Percentiles rank a stretch among this genome's conserved stretches.
Evolutionary conservation across 2,888 invertebrate species (phyloP).

Genomic region (Cosmia pyralina): DNA sequence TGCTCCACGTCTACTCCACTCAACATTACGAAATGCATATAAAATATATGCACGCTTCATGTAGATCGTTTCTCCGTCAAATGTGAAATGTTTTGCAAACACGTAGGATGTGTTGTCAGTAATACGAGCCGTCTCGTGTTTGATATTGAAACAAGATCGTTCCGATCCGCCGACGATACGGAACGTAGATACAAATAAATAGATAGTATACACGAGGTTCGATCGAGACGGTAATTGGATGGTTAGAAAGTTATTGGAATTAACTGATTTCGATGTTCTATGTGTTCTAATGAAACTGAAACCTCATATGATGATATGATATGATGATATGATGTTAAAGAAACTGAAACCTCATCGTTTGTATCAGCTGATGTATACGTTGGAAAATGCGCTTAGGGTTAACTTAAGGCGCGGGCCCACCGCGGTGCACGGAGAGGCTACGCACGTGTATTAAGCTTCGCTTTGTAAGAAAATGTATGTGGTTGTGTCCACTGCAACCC

Average conservation of each 20-base stretch:
- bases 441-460: no score
- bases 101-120: slow-evolving; percentile 69
- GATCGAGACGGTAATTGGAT: slow-evolving; percentile 36
- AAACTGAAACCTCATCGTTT: neutral
- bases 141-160: slow-evolving; percentile 77
- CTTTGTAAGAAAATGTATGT: no score
- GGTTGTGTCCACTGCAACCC: no score
- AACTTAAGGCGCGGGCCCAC: no score
- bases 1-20: neutral
- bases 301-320: no score
- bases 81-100: slow-evolving; percentile 71
- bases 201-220: slow-evolving; percentile 37
- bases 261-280: slow-evolving; percentile 11
- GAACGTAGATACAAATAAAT: slow-evolving; percentile 63
- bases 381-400: neutral
- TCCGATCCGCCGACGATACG: slow-evolving; percentile 72
- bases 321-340: no score
- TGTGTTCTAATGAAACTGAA: neutral
- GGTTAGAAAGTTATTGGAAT: slow-evolving; percentile 34
- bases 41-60: slow-evolving; percentile 43
- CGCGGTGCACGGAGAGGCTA: no score
- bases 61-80: slow-evolving; percentile 53
- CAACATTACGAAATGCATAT: slow-evolving; percentile 29
- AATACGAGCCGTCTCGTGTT: slow-evolving; percentile 77
- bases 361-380: neutral